Conservation (phyloP, 2,797 vertebrate genomes). For the Pseudomugil gertrudae region DNA sequence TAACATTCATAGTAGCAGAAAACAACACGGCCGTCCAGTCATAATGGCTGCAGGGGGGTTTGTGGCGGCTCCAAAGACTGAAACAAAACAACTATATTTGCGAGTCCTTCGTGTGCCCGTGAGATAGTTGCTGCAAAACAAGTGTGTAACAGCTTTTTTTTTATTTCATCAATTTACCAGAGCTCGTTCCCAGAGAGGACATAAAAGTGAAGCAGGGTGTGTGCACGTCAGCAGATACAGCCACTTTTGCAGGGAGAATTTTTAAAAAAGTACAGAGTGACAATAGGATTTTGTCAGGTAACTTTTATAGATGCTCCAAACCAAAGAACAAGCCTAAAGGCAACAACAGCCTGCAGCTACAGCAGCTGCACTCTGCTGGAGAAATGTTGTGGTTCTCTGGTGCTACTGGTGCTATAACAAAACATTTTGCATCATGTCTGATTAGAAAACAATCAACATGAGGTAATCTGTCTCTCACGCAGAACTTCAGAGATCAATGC, state of each 20-base stretch:
- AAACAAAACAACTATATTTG: no score
- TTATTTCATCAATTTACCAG: not conserved
- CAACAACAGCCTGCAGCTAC: slow-evolving; percentile 27
- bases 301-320: slow-evolving; percentile 13
- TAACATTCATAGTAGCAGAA: not conserved
- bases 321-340: slow-evolving; percentile 33
- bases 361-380: slow-evolving; percentile 5
- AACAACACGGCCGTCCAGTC: not conserved
- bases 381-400: not conserved
- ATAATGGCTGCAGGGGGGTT: not conserved
- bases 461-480: not conserved
- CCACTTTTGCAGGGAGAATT: not conserved
- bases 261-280: not conserved
- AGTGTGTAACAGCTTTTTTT: not conserved
- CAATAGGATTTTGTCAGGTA: not conserved
- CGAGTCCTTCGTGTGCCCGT: not conserved
- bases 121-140: not conserved
- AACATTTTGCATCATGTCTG: not conserved
- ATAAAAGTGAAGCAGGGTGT: slow-evolving; percentile 2
- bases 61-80: not conserved
- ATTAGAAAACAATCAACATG: not conserved
- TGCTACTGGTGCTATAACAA: no score
- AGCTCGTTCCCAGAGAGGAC: not conserved
- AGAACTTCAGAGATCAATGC: not conserved
- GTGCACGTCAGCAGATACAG: not conserved